These are phyloP conservation scores for Agonopterix subpropinquella DNA, from an alignment of 2,888 invertebrate genomes.

Conservation along the genomic window DNA sequence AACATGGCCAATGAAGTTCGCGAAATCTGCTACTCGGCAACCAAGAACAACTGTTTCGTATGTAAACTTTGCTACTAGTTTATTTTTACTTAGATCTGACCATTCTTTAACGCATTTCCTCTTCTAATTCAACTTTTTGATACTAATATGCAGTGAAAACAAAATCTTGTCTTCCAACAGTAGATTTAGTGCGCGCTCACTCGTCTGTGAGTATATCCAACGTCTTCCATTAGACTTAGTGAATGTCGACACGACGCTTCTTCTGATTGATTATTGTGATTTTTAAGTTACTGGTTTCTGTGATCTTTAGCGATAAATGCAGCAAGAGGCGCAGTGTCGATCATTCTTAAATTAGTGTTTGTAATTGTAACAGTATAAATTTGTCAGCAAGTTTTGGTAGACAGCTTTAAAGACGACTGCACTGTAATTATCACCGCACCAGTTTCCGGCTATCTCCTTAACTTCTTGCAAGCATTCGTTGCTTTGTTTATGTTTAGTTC, in stretches of 20 bases:
- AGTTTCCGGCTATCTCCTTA: constrained; percentile 41
- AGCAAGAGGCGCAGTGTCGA: constrained; percentile 26
- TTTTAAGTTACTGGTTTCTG: constrained; percentile 27
- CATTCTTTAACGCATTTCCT: neutral
- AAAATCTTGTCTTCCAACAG: constrained; percentile 72
- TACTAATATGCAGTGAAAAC: constrained; percentile 65
- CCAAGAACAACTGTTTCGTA: constrained; percentile 53
- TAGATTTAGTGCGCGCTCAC: constrained; percentile 57
- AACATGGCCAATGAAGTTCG: constrained; percentile 76
- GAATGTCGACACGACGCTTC: constrained; percentile 29
- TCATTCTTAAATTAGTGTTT: constrained; percentile 44
- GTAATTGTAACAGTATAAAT: constrained; percentile 46
- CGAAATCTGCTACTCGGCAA: constrained; percentile 69
- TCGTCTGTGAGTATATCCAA: constrained; percentile 33
- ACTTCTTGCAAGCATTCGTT: neutral
- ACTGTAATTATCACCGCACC: constrained; percentile 68
- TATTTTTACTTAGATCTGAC: neutral
- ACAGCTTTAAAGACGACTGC: constrained; percentile 70
- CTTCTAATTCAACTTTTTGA: constrained; percentile 21
- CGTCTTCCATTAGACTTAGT: constrained; percentile 68
- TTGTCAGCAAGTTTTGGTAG: constrained; percentile 68
- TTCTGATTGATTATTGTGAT: constrained; percentile 23
- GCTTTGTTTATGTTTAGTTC: constrained; percentile 1
- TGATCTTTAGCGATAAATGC: constrained; percentile 26
- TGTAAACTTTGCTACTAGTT: constrained; percentile 61